These are phyloP conservation scores for Heterochromis multidens DNA, from an alignment of 2,113 vertebrate species.

Conservation along the genomic window DNA sequence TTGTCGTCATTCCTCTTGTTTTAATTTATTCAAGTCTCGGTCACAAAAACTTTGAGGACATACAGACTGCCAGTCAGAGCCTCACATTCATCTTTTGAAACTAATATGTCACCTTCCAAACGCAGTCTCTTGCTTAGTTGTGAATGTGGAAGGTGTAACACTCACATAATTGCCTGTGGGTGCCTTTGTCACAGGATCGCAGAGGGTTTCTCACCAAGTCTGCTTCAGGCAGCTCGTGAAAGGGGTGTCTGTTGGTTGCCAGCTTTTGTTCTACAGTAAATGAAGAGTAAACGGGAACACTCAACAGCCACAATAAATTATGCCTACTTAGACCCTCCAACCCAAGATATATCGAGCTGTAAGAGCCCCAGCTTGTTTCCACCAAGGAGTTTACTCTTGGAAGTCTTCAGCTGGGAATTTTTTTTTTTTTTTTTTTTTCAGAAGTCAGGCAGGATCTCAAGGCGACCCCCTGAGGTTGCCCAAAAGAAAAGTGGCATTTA, in stretches of 20 bases:
- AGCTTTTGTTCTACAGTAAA: not conserved
- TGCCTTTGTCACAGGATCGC: not conserved
- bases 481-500: not conserved
- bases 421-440: too few species aligned
- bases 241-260: not conserved
- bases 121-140: not conserved
- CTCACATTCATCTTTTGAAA: not conserved
- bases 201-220: not conserved
- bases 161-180: not conserved
- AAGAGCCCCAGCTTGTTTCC: not conserved
- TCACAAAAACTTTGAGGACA: not conserved
- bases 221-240: not conserved
- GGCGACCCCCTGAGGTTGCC: not conserved
- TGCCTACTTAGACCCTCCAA: not conserved
- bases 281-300: not conserved
- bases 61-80: not conserved
- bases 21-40: not conserved
- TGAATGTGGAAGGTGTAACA: not conserved
- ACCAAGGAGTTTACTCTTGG: not conserved
- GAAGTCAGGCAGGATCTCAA: not conserved
- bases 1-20: not conserved
- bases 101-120: not conserved
- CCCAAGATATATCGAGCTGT: not conserved
- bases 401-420: not conserved
- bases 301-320: not conserved